phyloP scores from a whole-genome alignment of 2,113 vertebrate genomes.

The Probosciger aterrimus region DNA sequence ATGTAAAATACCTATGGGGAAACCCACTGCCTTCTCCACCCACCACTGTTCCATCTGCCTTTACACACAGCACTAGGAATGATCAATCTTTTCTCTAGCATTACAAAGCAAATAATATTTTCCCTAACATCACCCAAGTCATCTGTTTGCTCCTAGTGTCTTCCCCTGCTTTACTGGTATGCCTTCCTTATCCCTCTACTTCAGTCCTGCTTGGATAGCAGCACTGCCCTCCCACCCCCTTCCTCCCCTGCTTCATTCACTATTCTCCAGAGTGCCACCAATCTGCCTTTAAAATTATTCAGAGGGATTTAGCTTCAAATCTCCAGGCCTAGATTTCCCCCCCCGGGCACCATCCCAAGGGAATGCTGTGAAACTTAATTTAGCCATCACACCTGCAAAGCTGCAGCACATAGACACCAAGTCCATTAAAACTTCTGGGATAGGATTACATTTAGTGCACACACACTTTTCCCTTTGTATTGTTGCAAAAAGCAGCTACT shows the following conservation, averaged over 20 bases:
- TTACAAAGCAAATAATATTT: not conserved
- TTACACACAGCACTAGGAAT: not conserved
- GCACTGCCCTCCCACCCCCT: not conserved
- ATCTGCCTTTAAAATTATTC: not conserved
- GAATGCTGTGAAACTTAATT: not conserved
- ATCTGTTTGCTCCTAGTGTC: not conserved
- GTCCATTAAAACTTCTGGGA: not conserved
- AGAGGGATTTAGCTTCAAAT: not conserved
- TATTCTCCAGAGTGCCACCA: not conserved
- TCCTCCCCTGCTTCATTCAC: not conserved
- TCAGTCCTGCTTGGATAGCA: not conserved
- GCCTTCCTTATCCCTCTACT: not conserved
- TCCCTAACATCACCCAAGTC: not conserved
- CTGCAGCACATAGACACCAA: not conserved
- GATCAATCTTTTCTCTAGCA: not conserved
- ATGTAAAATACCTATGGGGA: not conserved
- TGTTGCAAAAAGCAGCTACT: not conserved
- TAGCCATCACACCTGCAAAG: conserved; percentile 5
- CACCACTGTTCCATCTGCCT: not conserved
- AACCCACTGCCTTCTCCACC: not conserved
- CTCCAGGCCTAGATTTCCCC: not conserved
- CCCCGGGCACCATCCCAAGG: not conserved
- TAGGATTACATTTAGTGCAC: not conserved
- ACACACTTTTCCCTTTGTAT: not conserved
- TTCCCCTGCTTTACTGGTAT: not conserved